Conservation (phyloP, 2,113 vertebrate genomes). For the Periophthalmodon schlosseri region DNA sequence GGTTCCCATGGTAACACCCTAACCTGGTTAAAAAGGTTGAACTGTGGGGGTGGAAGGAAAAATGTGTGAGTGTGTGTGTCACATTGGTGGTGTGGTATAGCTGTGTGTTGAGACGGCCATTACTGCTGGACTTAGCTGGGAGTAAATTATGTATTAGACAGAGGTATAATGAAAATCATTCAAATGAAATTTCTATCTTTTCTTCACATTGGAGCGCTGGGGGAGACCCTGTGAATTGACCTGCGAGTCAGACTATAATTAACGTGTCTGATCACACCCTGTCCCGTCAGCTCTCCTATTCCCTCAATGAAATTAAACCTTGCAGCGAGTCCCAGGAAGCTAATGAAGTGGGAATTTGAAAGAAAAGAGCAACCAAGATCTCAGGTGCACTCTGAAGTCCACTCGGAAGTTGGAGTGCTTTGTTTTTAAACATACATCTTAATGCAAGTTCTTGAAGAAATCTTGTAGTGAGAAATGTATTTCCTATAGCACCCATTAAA, state of each 20-base stretch:
- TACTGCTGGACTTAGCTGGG: constrained; percentile 60
- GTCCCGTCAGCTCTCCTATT: constrained; percentile 60
- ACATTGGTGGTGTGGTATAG: constrained; percentile 10
- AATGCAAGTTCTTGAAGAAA: neutral
- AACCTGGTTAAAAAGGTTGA: constrained; percentile 76
- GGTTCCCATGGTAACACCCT: constrained; percentile 74
- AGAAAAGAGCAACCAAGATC: constrained; percentile 41
- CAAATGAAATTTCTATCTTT: constrained; percentile 71
- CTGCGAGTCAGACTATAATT: constrained; percentile 72
- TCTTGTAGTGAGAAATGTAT: neutral
- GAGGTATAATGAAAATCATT: constrained; percentile 73
- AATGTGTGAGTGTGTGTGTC: constrained; percentile 7
- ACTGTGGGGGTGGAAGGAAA: constrained; percentile 43
- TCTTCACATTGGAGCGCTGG: constrained; percentile 55
- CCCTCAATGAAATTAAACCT: constrained; percentile 71
- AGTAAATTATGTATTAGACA: constrained; percentile 77
- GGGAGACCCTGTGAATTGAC: constrained; percentile 70
- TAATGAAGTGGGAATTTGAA: constrained; percentile 60
- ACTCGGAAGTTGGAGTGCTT: constrained; percentile 1
- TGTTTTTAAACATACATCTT: neutral
- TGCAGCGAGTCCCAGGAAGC: constrained; percentile 49
- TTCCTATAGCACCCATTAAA: neutral
- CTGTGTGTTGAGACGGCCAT: constrained; percentile 29
- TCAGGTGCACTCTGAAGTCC: constrained; percentile 12
- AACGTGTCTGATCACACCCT: constrained; percentile 63